phyloP scores from a whole-genome alignment of 2,888 invertebrate species.

The Neocrepidodera transversa region DNA sequence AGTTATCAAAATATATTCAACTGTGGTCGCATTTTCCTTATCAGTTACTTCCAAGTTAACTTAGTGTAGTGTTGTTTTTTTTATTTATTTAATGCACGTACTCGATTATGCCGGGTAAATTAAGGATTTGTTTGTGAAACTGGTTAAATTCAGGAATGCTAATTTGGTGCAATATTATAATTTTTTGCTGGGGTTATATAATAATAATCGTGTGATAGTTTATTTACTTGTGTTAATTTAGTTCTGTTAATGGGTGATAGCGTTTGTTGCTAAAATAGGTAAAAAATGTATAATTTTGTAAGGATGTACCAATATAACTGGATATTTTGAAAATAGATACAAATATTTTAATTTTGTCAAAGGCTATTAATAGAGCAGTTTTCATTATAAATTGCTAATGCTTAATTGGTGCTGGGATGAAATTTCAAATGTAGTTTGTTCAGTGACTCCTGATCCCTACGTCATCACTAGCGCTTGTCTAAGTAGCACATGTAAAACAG shows the following conservation, averaged over 20 bases:
- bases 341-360: too few relatives aligned
- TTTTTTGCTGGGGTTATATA: too few relatives aligned
- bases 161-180: conserved; percentile 12
- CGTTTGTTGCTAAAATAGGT: neutral
- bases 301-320: too few relatives aligned
- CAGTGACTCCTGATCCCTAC: too few relatives aligned
- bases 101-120: conserved; percentile 13
- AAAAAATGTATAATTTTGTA: neutral
- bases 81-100: conserved; percentile 5
- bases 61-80: conserved; percentile 4
- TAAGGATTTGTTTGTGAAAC: neutral
- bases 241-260: neutral
- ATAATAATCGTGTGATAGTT: neutral
- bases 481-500: too few relatives aligned
- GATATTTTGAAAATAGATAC: too few relatives aligned
- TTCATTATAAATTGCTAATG: too few relatives aligned
- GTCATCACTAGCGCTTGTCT: too few relatives aligned
- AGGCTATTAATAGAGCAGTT: too few relatives aligned
- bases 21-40: conserved; percentile 9
- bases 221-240: neutral
- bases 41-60: conserved; percentile 10
- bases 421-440: too few relatives aligned
- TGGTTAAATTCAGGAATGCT: neutral
- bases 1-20: conserved; percentile 4
- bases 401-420: too few relatives aligned